Conservation (phyloP, 2,888 invertebrate genomes). For the Acrobasis consociella region DNA sequence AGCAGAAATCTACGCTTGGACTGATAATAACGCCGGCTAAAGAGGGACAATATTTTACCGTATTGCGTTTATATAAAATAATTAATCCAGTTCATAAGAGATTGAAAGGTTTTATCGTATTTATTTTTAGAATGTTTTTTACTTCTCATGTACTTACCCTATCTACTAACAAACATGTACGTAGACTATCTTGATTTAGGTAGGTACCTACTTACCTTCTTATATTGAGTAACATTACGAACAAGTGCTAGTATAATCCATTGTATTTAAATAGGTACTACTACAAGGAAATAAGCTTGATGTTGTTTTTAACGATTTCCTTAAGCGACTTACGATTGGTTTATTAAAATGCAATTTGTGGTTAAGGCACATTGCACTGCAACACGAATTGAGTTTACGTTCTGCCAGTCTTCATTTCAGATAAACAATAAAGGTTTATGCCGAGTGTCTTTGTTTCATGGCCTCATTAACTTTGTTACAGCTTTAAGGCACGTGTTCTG, state of each 20-base stretch:
- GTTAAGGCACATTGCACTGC: slow-evolving; percentile 22
- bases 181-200: too few relatives aligned
- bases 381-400: slow-evolving; percentile 17
- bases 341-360: slow-evolving; percentile 30
- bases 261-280: too few relatives aligned
- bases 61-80: too few relatives aligned
- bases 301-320: slow-evolving; percentile 29
- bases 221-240: too few relatives aligned
- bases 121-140: too few relatives aligned
- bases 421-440: slow-evolving; percentile 2
- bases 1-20: background rate
- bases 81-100: too few relatives aligned
- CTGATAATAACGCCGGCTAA: slow-evolving; percentile 9
- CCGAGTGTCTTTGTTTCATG: slow-evolving; percentile 3
- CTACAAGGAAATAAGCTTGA: slow-evolving; percentile 27
- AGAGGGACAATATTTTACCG: too few relatives aligned
- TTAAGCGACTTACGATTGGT: slow-evolving; percentile 29
- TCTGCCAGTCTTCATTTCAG: background rate
- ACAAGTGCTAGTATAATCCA: too few relatives aligned
- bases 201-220: too few relatives aligned
- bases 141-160: too few relatives aligned
- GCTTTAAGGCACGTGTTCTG: slow-evolving; percentile 42
- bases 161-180: too few relatives aligned
- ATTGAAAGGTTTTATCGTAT: too few relatives aligned
- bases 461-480: slow-evolving; percentile 8